phyloP scores from a whole-genome alignment of 2,797 vertebrate genomes.

The Eulemur coronatus region DNA sequence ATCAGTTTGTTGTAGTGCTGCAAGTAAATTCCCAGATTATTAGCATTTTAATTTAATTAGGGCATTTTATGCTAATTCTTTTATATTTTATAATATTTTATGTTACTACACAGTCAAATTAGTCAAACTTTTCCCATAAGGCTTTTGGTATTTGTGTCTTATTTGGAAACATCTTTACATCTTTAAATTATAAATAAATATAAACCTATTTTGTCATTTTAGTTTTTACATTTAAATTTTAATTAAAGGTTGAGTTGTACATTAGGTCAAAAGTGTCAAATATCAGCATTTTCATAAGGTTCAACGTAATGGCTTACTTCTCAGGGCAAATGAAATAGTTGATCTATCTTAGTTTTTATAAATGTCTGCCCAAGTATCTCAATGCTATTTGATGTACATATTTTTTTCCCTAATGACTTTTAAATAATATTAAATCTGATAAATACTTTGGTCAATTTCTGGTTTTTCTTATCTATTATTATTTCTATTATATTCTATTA shows the following conservation, averaged over 20 bases:
- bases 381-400: background rate
- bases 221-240: slow-evolving; percentile 34
- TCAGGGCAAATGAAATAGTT: background rate
- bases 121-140: background rate
- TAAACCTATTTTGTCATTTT: background rate
- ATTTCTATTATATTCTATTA: background rate
- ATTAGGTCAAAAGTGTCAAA: background rate
- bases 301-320: background rate
- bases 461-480: background rate
- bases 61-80: background rate
- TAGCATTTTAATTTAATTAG: slow-evolving; percentile 26
- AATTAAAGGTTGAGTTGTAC: background rate
- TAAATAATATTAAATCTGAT: background rate
- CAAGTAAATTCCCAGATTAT: background rate
- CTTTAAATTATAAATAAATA: background rate
- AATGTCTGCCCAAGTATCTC: background rate
- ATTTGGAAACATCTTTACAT: background rate
- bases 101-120: background rate
- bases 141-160: background rate
- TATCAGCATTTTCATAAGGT: background rate
- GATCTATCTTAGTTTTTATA: background rate
- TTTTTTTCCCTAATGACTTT: background rate
- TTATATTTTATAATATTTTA: slow-evolving; percentile 23
- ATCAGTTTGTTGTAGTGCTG: background rate
- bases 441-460: background rate